phyloP scores from a whole-genome alignment of 2,888 invertebrate species.

The Uloborus plumipes region DNA sequence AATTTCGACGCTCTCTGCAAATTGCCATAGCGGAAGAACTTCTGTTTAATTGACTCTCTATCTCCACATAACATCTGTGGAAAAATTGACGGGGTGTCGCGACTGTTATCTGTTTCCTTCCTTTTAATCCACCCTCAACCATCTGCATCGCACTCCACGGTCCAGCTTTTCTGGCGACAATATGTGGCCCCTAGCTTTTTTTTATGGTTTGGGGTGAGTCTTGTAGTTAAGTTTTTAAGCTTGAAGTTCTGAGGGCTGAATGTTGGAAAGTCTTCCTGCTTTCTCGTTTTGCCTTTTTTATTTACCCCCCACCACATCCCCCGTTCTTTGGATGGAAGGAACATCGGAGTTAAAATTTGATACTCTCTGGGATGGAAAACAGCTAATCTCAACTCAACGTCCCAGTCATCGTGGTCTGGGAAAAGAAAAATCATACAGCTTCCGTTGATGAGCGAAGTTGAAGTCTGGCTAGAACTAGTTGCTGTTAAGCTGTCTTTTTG shows the following conservation, averaged over 20 bases:
- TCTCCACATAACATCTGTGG: conserved; percentile 39
- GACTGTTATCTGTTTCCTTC: conserved; percentile 25
- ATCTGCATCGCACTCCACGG: conserved; percentile 25
- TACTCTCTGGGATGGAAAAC: no score
- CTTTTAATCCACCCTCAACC: conserved; percentile 7
- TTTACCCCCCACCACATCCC: no score
- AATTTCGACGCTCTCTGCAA: neutral
- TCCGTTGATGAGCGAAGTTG: no score
- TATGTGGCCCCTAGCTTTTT: neutral
- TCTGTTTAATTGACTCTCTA: conserved; percentile 22
- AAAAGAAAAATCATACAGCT: no score
- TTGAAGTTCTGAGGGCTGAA: neutral
- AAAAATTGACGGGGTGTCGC: conserved; percentile 34
- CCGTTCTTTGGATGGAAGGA: no score
- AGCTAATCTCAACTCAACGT: no score
- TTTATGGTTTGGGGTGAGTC: neutral
- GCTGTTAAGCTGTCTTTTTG: no score
- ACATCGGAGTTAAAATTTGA: no score
- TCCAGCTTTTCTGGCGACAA: conserved; percentile 14
- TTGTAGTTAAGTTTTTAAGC: neutral
- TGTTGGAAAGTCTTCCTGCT: conserved; percentile 15
- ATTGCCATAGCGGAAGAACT: neutral
- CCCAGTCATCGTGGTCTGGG: no score
- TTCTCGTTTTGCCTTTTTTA: neutral
- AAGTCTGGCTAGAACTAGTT: no score